Conservation (phyloP, 2,888 invertebrate species). For the Pterostichus niger region DNA sequence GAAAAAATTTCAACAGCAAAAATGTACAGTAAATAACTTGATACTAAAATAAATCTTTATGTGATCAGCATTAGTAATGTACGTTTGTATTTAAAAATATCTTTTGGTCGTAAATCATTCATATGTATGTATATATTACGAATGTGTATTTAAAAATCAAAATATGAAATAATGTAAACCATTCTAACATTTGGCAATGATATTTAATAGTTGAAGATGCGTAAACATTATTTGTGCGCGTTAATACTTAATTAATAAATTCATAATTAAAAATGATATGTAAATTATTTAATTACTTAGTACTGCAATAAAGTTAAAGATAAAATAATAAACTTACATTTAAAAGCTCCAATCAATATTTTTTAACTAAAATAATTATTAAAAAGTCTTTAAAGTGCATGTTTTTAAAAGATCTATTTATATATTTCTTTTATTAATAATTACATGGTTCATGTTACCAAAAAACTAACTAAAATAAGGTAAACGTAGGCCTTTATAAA, state of each 20-base stretch:
- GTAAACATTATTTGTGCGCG: too few relatives aligned
- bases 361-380: background rate
- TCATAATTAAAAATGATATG: too few relatives aligned
- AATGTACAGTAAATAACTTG: background rate
- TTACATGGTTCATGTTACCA: background rate
- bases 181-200: too few relatives aligned
- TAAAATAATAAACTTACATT: background rate
- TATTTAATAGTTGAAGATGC: too few relatives aligned
- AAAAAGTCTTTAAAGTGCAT: background rate
- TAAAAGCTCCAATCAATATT: background rate
- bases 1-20: background rate
- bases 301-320: background rate
- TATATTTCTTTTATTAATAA: slow-evolving; percentile 3
- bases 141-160: too few relatives aligned
- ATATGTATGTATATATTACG: background rate
- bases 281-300: too few relatives aligned
- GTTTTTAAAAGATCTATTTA: background rate
- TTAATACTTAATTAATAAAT: too few relatives aligned
- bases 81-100: slow-evolving; percentile 7
- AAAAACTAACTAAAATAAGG: slow-evolving; percentile 33
- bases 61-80: background rate
- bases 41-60: slow-evolving; percentile 4
- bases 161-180: too few relatives aligned
- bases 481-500: slow-evolving; percentile 10
- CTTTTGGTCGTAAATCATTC: background rate